Evolutionary conservation across 2,797 vertebrate genomes (phyloP).

Genomic region (Yasuhikotakia modesta): DNA sequence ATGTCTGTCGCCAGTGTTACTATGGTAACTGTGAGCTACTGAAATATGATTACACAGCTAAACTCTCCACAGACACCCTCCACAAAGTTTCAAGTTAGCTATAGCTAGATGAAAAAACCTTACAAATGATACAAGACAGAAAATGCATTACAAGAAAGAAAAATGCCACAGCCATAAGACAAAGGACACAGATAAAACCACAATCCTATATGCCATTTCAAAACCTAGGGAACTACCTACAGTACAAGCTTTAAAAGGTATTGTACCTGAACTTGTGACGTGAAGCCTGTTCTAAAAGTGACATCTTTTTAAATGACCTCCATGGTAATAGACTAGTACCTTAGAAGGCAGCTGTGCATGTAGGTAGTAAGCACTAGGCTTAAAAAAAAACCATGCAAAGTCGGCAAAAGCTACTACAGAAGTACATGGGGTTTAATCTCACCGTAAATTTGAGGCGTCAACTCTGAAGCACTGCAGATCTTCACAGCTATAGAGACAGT

Average conservation of each 20-base stretch:
- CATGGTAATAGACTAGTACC: background rate
- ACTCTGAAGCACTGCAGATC: constrained; percentile 65
- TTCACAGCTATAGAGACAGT: constrained; percentile 68
- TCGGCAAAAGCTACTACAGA: background rate
- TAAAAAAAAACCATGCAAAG: background rate
- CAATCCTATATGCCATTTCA: background rate
- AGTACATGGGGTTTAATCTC: constrained; percentile 42
- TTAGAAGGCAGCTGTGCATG: background rate
- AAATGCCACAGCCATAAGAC: background rate
- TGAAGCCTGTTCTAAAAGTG: too few species aligned
- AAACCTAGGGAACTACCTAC: too few species aligned
- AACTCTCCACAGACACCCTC: background rate
- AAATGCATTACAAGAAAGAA: background rate
- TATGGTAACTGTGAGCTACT: constrained; percentile 12
- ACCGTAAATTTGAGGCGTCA: constrained; percentile 68
- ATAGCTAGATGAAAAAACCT: too few species aligned
- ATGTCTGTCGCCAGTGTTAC: constrained; percentile 15
- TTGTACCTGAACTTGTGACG: too few species aligned
- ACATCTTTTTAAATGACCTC: background rate
- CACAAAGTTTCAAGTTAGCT: constrained; percentile 4
- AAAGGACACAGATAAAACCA: background rate
- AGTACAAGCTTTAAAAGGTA: too few species aligned
- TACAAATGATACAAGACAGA: background rate
- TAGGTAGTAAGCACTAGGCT: too few species aligned
- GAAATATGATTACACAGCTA: constrained; percentile 6